phyloP scores from a whole-genome alignment of 1,140 invertebrate genomes.

The Trichonephila inaurata region DNA sequence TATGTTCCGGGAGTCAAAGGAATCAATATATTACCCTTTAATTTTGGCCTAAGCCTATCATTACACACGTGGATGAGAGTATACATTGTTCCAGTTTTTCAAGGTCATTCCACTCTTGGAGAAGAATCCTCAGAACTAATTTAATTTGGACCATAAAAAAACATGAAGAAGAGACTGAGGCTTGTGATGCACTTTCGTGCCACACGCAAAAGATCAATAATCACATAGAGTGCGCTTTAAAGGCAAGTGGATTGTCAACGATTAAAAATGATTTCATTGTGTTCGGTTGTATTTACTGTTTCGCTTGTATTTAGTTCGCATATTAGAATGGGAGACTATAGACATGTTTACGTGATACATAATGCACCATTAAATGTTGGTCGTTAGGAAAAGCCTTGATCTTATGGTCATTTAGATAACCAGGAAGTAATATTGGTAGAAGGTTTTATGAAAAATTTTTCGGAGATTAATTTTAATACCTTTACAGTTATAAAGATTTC shows the following conservation, averaged over 20 bases:
- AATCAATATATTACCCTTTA: slow-evolving; percentile 25
- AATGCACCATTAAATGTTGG: slow-evolving; percentile 20
- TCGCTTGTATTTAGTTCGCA: neutral
- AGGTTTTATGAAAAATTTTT: neutral
- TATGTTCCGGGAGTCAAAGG: neutral
- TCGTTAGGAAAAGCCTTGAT: neutral
- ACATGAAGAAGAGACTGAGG: neutral
- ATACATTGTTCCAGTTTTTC: slow-evolving; percentile 35
- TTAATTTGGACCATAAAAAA: slow-evolving; percentile 31
- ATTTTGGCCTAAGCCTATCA: neutral
- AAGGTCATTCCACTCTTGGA: slow-evolving; percentile 2
- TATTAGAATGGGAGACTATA: neutral
- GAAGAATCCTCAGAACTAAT: slow-evolving; percentile 18
- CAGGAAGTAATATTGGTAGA: neutral
- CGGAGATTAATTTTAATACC: neutral
- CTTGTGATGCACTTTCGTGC: neutral
- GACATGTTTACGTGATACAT: neutral
- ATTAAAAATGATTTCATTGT: slow-evolving; percentile 37
- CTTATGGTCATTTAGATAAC: neutral
- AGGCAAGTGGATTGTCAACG: neutral
- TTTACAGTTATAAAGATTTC: slow-evolving; percentile 19
- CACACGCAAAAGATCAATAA: slow-evolving; percentile 33
- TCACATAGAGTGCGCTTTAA: slow-evolving; percentile 8
- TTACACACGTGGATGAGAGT: neutral
- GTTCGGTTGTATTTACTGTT: neutral